phyloP scores from a whole-genome alignment of 37 sponge, comb jelly and placozoan genomes.

The Theonella swinhoei region DNA sequence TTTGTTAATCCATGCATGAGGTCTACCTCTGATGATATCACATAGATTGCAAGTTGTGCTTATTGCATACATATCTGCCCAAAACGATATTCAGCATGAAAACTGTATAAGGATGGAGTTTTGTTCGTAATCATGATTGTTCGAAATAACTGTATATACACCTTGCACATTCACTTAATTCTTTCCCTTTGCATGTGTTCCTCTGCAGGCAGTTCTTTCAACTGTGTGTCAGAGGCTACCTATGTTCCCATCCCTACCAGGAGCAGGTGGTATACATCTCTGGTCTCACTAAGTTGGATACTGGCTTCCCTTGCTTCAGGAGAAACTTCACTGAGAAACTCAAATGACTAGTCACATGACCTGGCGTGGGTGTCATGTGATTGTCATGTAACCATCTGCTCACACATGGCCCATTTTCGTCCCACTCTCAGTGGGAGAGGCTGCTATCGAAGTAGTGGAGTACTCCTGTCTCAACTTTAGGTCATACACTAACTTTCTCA shows the following conservation, averaged over 20 bases:
- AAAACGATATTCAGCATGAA: too few species aligned
- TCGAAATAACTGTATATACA: too few species aligned
- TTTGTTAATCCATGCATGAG: too few species aligned
- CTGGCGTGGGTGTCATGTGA: background rate
- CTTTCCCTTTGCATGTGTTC: too few species aligned
- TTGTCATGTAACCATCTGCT: background rate
- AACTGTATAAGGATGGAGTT: too few species aligned
- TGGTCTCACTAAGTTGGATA: slow-evolving; percentile 97
- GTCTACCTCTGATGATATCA: too few species aligned
- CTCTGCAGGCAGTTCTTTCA: slow-evolving; percentile 88
- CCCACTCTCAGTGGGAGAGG: slow-evolving; percentile 57
- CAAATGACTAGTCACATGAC: slow-evolving; percentile 59
- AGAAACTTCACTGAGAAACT: too few species aligned
- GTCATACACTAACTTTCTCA: slow-evolving; percentile 21
- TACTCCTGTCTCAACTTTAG: slow-evolving; percentile 72
- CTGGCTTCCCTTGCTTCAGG: slow-evolving; percentile 96
- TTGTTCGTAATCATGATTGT: too few species aligned
- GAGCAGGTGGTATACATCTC: slow-evolving; percentile 89
- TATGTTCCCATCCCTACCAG: slow-evolving; percentile 82
- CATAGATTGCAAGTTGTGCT: too few species aligned
- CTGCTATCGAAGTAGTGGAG: slow-evolving; percentile 66
- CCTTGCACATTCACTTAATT: too few species aligned
- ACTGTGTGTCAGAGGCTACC: slow-evolving; percentile 90
- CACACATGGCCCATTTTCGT: slow-evolving; percentile 67
- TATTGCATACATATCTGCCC: too few species aligned